These are phyloP conservation scores for Etheostoma cragini DNA, from an alignment of 2,113 vertebrate genomes.

Conservation along the genomic window DNA sequence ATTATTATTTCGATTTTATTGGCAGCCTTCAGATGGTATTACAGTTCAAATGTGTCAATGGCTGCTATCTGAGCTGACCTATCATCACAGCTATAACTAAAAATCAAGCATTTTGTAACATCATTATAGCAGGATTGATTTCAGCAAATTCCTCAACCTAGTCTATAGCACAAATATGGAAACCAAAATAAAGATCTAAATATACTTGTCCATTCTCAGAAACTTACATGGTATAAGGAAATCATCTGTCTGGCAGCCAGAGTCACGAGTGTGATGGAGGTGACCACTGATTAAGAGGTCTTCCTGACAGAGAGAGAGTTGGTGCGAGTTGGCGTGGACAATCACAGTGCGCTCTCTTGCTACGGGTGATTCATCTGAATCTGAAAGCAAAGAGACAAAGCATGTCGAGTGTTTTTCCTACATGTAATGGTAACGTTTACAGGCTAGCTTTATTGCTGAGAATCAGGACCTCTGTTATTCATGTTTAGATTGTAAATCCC, in stretches of 20 bases:
- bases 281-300: constrained; percentile 88
- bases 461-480: neutral
- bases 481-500: constrained; percentile 3
- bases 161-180: neutral
- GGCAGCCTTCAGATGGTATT: constrained; percentile 23
- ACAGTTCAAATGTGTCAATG: constrained; percentile 17
- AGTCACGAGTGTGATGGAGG: constrained; percentile 92
- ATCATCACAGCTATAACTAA: constrained; percentile 8
- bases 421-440: neutral
- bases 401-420: constrained; percentile 37
- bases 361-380: constrained; percentile 98
- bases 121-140: neutral
- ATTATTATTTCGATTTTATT: too few relatives aligned
- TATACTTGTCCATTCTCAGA: constrained; percentile 42
- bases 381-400: constrained; percentile 80
- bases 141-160: neutral
- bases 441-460: neutral
- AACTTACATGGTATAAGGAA: constrained; percentile 89
- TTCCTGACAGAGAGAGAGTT: constrained; percentile 84
- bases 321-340: constrained; percentile 92
- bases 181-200: constrained; percentile 33
- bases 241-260: constrained; percentile 98
- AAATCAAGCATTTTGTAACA: constrained; percentile 12
- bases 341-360: constrained; percentile 96
- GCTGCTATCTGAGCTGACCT: constrained; percentile 11